A percentile compares a stretch with the other conserved stretches of the same genome.
phyloP scores from a whole-genome alignment of 2,888 invertebrate species.

The Toxonevra muliebris region DNA sequence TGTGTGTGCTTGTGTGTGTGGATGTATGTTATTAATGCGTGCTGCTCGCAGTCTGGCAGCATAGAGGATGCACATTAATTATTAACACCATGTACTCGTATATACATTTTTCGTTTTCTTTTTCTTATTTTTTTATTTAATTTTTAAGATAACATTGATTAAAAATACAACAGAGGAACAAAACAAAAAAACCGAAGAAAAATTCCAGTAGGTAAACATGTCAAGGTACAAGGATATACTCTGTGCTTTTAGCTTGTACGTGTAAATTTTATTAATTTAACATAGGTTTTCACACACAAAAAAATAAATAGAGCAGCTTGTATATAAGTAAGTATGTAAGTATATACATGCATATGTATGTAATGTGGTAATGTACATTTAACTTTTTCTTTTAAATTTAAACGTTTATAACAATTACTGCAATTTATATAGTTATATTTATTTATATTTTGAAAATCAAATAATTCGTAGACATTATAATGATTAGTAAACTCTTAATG shows the following conservation, averaged over 20 bases:
- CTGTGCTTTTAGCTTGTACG: too few relatives aligned
- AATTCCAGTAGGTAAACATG: conserved; percentile 23
- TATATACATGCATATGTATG: conserved; percentile 27
- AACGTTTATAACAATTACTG: too few relatives aligned
- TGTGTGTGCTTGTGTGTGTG: conserved; percentile 5
- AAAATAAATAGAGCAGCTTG: not conserved
- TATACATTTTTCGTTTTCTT: conserved; percentile 15
- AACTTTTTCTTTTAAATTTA: too few relatives aligned
- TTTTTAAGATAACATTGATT: conserved; percentile 32
- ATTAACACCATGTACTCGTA: conserved; percentile 23
- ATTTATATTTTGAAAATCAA: not conserved
- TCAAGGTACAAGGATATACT: conserved; percentile 41
- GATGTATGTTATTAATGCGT: not conserved
- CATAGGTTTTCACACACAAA: too few relatives aligned
- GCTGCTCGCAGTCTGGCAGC: conserved; percentile 21
- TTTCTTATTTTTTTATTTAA: conserved; percentile 17
- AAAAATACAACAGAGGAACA: conserved; percentile 20
- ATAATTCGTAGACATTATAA: too few relatives aligned
- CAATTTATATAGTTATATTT: not conserved
- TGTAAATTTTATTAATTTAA: conserved; percentile 32
- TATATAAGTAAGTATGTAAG: not conserved
- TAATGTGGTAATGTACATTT: too few relatives aligned
- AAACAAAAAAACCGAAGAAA: conserved; percentile 16
- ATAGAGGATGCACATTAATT: conserved; percentile 34
- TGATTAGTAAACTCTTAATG: too few relatives aligned